Percentiles rank a stretch among this genome's conserved stretches.
Conservation (phyloP, 2,888 invertebrate species). For the Morpho helenor region DNA sequence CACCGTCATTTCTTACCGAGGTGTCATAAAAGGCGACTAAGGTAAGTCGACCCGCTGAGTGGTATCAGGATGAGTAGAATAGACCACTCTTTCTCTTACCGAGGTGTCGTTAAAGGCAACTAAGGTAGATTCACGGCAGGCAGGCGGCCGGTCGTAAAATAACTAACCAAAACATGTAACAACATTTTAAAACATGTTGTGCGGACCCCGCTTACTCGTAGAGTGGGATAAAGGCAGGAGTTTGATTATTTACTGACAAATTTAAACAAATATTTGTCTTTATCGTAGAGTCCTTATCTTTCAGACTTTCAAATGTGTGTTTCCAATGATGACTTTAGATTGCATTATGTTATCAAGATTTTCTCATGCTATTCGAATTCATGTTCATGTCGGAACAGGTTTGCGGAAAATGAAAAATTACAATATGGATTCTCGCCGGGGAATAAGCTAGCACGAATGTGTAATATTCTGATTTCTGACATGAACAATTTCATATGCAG, state of each 20-base stretch:
- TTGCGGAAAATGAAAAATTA: constrained; percentile 13
- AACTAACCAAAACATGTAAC: no score
- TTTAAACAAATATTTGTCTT: constrained; percentile 15
- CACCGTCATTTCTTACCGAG: no score
- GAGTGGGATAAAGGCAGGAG: no score
- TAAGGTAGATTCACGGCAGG: no score
- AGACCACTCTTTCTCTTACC: no score
- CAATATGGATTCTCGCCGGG: constrained; percentile 1
- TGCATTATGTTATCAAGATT: constrained; percentile 9
- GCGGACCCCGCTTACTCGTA: no score
- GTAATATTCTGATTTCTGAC: background rate
- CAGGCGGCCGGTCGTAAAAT: no score
- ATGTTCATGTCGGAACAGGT: constrained; percentile 8
- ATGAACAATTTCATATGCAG: background rate
- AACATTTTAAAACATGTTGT: no score
- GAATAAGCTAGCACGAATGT: constrained; percentile 7
- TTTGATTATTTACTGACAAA: constrained; percentile 12
- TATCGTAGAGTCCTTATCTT: background rate
- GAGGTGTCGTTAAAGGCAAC: no score
- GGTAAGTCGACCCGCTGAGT: no score
- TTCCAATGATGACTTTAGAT: background rate
- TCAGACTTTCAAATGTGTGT: background rate
- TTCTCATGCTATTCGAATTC: constrained; percentile 5
- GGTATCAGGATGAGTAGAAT: no score
- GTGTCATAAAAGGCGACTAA: no score